Base-by-base conservation (phyloP, 2,888 invertebrate species). In the Ectemnius continuus region DNA sequence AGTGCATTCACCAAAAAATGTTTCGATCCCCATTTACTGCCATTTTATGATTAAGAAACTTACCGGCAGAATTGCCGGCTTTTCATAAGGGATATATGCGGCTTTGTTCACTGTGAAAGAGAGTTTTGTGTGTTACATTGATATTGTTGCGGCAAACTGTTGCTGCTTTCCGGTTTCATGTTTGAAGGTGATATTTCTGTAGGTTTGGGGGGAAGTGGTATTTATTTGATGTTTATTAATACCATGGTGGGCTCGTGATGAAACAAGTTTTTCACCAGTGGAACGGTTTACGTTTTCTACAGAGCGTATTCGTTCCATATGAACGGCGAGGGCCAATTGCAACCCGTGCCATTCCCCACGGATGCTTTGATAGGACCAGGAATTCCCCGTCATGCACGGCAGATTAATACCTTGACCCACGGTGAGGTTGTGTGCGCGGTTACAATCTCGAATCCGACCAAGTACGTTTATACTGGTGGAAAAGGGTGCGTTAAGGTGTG, bases 381-480 rank as follows among this genome's bases (percentile, higher is more conserved):
- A 36, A 97, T 99, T 83, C 98, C 99, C 13, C 93, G 97, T 67
- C 97, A 96, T 88, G 97, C 97, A 60, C 93, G 97, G 14, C 96
- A 96, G 89, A 96, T 97, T 84, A 97, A 97, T 89, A 97, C 97
- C 6, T 91, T 99, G 78, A 96, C 96, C 76, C 99, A 99, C 91
- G 99, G 99, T 6, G 99, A 99, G 91, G 97, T 99, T 58, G 99
- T 99, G 47, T 99, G 99, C 91, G 99, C 98, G 0, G 99, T 99
- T 62, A 98, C 99, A 63, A 95, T 99, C 89, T 96, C 97, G 71
- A 92, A 94, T 88, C 95, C 96, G 74, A 95, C 96, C 78, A 94
- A 97, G 84, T 96, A 97, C 91, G 97, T 98, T n/a, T 99, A 98
- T 92, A 99, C 99, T 0, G 99, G 98, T 28, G 98, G 98, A 78